Evolutionary conservation across 2,113 vertebrate species (phyloP), one percentile per base, ranked within the genome.

Genomic region (Piprites chloris): DNA sequence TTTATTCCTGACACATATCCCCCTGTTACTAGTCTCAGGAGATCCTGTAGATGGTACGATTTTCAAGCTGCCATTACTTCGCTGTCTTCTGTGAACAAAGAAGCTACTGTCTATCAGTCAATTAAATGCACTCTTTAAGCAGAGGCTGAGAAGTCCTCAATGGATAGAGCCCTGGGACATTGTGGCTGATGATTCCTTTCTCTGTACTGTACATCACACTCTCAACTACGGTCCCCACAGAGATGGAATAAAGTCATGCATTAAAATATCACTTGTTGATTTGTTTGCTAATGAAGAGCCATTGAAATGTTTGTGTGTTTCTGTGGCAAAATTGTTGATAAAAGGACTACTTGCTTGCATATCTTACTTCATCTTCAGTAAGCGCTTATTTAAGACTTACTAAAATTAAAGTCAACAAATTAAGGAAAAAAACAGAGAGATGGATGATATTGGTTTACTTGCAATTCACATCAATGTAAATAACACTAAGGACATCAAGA

Each of bases 1-100:
- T 98, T 99, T 98, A 99, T 99, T 98, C 98, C 98, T 98, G 98
- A 99, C 99, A 99, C 98, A 98, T 98, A 98, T 99, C 98, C 98
- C 99, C 98, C 98, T 98, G 98, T 98, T 98, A 98, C 98, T 98
- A 96, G 98, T 98, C 98, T 98, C 98, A 89, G 97, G 98, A 98
- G 98, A 98, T 98, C 97, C 98, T 98, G 97, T 98, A 98, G 98
- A 98, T 98, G 98, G 98, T 98, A 98, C 97, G 98, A 98, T 98
- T 98, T 98, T 98, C 98, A 98, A 98, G 98, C 98, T 98, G 98
- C 98, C 98, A 98, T 98, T 98, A 98, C 98, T 98, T 98, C 95
- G 95, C 98, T 98, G 98, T 98, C 98, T 98, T 98, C 96, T 98
- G 97, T 97, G 98, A 99, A 99, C 98, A 99, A 98, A 99, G 98